Percentiles rank a stretch among this genome's conserved stretches.
Conservation (phyloP, 2,113 vertebrate genomes). For the Callipepla californica region DNA sequence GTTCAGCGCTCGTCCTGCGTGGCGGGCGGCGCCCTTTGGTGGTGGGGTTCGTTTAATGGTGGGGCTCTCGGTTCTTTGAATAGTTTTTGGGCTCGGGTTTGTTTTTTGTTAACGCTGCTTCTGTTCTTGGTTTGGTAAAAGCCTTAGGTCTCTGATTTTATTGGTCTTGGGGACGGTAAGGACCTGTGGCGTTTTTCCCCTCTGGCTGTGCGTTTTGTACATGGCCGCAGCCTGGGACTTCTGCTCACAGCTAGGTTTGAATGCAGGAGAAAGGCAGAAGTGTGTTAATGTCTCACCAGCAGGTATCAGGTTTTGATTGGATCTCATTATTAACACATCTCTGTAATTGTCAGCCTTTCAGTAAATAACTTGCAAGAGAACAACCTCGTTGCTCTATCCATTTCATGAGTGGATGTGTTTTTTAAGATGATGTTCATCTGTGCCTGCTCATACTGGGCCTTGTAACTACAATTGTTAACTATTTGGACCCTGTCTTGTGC, state of each 20-base stretch:
- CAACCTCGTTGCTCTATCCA: not conserved
- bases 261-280: rapidly evolving
- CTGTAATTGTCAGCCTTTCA: not conserved
- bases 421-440: not conserved
- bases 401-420: not conserved
- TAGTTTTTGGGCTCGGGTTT: rapidly evolving
- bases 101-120: rapidly evolving
- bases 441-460: not conserved
- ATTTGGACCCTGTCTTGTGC: not conserved
- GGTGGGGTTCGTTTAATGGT: too few relatives aligned
- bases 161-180: rapidly evolving
- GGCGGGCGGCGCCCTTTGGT: not conserved
- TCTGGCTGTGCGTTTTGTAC: rapidly evolving
- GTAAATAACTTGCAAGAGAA: not conserved
- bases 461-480: not conserved
- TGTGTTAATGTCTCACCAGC: rapidly evolving
- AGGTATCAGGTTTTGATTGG: rapidly evolving
- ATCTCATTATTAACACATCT: rapidly evolving
- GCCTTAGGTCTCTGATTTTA: rapidly evolving
- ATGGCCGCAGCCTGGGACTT: too few relatives aligned
- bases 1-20: not conserved
- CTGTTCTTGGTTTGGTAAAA: rapidly evolving
- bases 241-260: not conserved
- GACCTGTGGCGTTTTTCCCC: rapidly evolving
- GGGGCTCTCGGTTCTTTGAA: not conserved